Evolutionary conservation across 1,140 invertebrate species (phyloP), one percentile per base, ranked within the genome.

Genomic region (Drosophila dunni): DNA sequence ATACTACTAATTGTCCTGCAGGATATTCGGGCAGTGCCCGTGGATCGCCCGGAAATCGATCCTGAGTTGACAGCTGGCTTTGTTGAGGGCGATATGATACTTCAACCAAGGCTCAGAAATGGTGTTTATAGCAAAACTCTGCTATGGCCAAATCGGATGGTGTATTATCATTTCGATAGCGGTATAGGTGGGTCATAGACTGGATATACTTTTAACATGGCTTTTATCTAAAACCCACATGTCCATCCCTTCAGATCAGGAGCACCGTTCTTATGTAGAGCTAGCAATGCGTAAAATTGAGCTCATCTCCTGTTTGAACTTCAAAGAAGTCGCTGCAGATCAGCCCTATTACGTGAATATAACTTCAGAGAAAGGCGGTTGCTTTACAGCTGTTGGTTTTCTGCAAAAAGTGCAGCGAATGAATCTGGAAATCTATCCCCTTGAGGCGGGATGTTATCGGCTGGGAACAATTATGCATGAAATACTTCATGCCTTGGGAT

Each of bases 401-500:
- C 91, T 90, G 40, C 92, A 93, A 1, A 91, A 92, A 1, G 92
- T 92, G 11, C 94, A 94, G 73, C 92, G 92, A 34, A 48, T 94
- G 33, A 94, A 94, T 68, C 69, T 94, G 34, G 89, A 93, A 7
- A 90, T 88, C 2, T 92, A 93, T 10, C 90, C 92, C 8, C 82
- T 93, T 34, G 88, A 91, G 8, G 29, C 63, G 4, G 83, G 79
- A 1, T 93, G 92, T 15, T 90, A 91, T 45, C 92, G 53, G 69
- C 79, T 61, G 51, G 94, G 94, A 11, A 94, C 94, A 1, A 93
- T 96, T 11, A 93, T 95, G 9, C 95, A 96, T 70, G 96, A 96
- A 90, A 85, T 96, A 8, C 93, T 96, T 40, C 95, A 96, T 77
- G 74, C 95, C 0, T 82, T 96, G 6, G 96, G 96, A 0, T 96